A percentile compares a stretch with the other conserved stretches of the same genome.
phyloP scores from a whole-genome alignment of 2,113 vertebrate species.

The Erinaceus europaeus region DNA sequence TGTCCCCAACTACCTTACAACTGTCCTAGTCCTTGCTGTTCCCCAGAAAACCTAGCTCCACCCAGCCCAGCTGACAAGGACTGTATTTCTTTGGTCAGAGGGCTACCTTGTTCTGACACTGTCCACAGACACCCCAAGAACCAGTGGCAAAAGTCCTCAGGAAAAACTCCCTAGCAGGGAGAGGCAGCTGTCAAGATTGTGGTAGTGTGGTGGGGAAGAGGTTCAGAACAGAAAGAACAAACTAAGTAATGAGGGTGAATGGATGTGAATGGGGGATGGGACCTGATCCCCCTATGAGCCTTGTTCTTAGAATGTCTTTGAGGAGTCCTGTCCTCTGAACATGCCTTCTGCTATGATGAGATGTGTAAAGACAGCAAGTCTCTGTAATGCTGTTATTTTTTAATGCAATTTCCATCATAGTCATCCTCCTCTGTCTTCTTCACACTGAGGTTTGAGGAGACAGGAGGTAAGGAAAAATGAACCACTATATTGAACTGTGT shows the following conservation, averaged over 20 bases:
- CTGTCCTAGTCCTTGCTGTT: background rate
- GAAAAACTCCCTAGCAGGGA: background rate
- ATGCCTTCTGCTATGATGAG: background rate
- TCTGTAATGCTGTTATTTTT: background rate
- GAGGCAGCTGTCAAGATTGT: background rate
- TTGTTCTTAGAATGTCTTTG: background rate
- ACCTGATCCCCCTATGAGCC: background rate
- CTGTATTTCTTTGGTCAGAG: background rate
- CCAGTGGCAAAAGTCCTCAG: background rate
- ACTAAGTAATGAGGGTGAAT: fast-evolving
- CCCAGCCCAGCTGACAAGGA: background rate
- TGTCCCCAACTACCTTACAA: background rate
- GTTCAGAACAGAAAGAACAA: background rate
- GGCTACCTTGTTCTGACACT: background rate
- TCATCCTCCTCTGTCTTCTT: background rate
- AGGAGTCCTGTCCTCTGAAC: background rate
- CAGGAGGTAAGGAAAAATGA: no score
- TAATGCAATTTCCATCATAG: background rate
- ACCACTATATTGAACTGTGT: background rate
- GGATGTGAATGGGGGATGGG: background rate
- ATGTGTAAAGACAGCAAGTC: background rate
- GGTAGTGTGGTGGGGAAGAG: no score
- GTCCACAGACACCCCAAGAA: background rate
- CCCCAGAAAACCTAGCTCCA: background rate
- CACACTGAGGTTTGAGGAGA: background rate